phyloP scores from a whole-genome alignment of 2,113 vertebrate species.

The Mormoops blainvillei region DNA sequence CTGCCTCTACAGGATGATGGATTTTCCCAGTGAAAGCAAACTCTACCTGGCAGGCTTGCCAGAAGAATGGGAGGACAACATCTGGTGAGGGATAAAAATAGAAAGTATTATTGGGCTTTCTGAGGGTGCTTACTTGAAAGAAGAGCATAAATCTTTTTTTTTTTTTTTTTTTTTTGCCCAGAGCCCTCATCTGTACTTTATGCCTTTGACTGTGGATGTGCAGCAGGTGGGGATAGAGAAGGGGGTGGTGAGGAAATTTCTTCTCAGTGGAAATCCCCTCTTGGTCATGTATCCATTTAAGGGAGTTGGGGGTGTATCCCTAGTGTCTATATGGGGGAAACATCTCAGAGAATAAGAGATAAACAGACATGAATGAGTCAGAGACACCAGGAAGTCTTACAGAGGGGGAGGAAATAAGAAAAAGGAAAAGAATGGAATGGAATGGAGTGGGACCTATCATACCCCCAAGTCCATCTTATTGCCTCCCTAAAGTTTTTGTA shows the following conservation, averaged over 20 bases:
- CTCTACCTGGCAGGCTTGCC: not conserved
- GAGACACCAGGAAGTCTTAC: not conserved
- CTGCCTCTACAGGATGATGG: not conserved
- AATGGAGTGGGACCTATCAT: not conserved
- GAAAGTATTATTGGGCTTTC: constrained; percentile 45
- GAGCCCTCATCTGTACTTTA: constrained; percentile 40
- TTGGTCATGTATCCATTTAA: not conserved
- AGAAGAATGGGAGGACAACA: constrained; percentile 32
- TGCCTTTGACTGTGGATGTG: constrained; percentile 26
- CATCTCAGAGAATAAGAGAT: not conserved
- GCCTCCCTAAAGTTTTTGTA: not conserved
- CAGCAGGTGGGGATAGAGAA: constrained; percentile 25
- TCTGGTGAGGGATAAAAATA: constrained; percentile 64
- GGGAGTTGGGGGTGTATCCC: not conserved
- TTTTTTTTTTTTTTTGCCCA: constrained; percentile 33
- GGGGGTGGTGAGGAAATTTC: not conserved
- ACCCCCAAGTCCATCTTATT: not conserved
- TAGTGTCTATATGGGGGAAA: not conserved
- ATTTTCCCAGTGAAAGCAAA: not conserved
- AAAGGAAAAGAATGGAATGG: not conserved
- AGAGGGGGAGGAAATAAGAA: not conserved
- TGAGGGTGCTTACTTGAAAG: constrained; percentile 68
- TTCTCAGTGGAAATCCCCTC: constrained; percentile 61
- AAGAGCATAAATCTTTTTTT: constrained; percentile 60
- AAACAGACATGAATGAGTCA: not conserved